phyloP scores from a whole-genome alignment of 2,797 vertebrate species.

The Sebastes alutus region DNA sequence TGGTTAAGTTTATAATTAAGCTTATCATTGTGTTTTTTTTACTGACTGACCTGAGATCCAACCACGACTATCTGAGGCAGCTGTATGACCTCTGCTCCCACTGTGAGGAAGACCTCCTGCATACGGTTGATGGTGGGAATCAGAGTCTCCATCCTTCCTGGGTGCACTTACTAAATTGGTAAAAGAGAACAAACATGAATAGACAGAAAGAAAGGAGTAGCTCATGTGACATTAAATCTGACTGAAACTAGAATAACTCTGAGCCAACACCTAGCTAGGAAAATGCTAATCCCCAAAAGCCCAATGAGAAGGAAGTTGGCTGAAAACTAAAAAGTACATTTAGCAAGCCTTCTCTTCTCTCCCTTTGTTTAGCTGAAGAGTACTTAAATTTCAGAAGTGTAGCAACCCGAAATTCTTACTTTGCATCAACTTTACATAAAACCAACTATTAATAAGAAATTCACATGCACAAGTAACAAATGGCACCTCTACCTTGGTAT shows the following conservation, averaged over 20 bases:
- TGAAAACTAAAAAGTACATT: too few species aligned
- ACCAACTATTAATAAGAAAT: neutral
- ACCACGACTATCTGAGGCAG: constrained; percentile 88
- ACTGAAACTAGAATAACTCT: neutral
- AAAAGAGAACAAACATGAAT: neutral
- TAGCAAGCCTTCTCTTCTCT: too few species aligned
- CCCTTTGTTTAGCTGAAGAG: too few species aligned
- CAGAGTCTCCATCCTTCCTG: constrained; percentile 82
- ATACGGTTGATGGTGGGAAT: constrained; percentile 87
- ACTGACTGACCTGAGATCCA: constrained; percentile 84
- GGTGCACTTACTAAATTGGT: neutral
- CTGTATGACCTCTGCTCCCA: constrained; percentile 84
- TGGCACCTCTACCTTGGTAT: neutral
- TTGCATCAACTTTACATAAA: neutral
- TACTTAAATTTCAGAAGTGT: neutral
- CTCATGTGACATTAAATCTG: neutral
- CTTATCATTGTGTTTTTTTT: neutral
- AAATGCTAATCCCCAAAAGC: neutral
- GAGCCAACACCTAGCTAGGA: neutral
- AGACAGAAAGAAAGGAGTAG: neutral
- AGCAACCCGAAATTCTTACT: neutral
- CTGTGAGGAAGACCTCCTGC: constrained; percentile 87
- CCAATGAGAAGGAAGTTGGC: neutral
- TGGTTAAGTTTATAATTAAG: fast-evolving
- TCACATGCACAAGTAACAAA: neutral